A percentile compares a stretch with the other conserved stretches of the same genome.
Evolutionary conservation across 1,140 invertebrate species (phyloP).

Genomic region (Tetragnatha versicolor): DNA sequence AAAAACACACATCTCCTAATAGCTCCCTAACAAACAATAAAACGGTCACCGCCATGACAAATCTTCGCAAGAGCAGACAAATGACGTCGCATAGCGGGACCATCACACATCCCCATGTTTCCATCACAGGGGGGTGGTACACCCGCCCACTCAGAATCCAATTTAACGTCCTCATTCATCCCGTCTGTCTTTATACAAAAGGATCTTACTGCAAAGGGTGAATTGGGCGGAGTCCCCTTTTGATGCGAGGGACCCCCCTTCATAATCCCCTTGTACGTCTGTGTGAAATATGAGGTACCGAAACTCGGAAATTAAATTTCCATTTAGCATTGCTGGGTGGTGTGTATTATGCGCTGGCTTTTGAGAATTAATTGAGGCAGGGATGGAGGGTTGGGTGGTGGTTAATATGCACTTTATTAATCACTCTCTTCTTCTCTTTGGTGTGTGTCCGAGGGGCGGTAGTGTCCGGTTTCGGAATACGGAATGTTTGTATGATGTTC

Average conservation of each 20-base stretch:
- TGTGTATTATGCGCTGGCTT: slow-evolving; percentile 41
- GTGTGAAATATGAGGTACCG: slow-evolving; percentile 47
- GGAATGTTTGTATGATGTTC: too few relatives aligned
- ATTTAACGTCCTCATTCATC: slow-evolving; percentile 47
- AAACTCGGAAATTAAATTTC: slow-evolving; percentile 53
- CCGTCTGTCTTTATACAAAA: slow-evolving; percentile 6
- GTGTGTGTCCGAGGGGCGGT: slow-evolving; percentile 17
- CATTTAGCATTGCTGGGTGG: slow-evolving; percentile 41
- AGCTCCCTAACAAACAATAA: too few relatives aligned
- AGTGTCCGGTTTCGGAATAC: too few relatives aligned
- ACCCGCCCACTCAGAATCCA: slow-evolving; percentile 10
- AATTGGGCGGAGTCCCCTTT: slow-evolving; percentile 41
- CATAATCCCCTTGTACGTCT: slow-evolving; percentile 12
- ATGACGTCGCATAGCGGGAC: too few relatives aligned
- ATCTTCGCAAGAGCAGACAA: too few relatives aligned
- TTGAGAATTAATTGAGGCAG: slow-evolving; percentile 50
- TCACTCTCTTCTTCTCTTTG: slow-evolving; percentile 21
- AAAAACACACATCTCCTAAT: too few relatives aligned
- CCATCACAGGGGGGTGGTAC: not conserved
- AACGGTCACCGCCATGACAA: too few relatives aligned
- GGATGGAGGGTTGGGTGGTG: not conserved
- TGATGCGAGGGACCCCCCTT: not conserved
- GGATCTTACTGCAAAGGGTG: slow-evolving; percentile 17
- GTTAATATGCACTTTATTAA: slow-evolving; percentile 52
- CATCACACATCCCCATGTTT: too few relatives aligned